Base-by-base conservation (phyloP, 1,140 invertebrate genomes). In the Caenorhabditis briggsae region DNA sequence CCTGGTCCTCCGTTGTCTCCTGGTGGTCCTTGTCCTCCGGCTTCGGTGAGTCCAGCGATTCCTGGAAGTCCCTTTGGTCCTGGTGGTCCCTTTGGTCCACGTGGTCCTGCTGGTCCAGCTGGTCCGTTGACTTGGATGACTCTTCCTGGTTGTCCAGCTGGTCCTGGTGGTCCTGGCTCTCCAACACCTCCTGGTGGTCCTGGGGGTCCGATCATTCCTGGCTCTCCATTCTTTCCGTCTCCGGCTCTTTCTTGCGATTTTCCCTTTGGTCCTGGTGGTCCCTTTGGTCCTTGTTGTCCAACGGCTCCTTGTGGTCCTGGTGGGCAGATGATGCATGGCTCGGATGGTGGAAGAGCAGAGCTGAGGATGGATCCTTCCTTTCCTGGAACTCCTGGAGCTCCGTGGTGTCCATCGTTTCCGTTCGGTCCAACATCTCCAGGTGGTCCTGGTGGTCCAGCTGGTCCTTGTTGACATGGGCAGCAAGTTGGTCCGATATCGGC, bases 181-280 rank as follows among this genome's bases (percentile, higher is more conserved):
- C 86, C 88, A 74, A 82, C 65, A 46, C 88, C 87, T 56, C 88
- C 88, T 56, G 88, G 84, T 50, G 90, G 91, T 88, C 90, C 90
- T 25, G 88, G 78, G 14, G 91, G 86, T 90, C 90, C 90, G 56
- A 86, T 87, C 87, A 89, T 87, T 83, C 91, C 91, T 33, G 89
- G 86, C 8, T 89, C 88, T 82, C 91, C 91, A 55, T 90, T 88
- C 50, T 91, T 87, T 82, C 91, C 91, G 53, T 92, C 87, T 58
- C 33, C 23, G n/a, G 78, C 84, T 74, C 84, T 50, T 9, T 84
- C 55, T 48, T 55, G 87, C n/a, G 56, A 82, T 82, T 90, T 88
- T 33, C 91, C 91, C 64, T 92, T 92, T 16, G 91, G 92, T 88
- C 92, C 91, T 33, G 85, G 88, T 46, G 91, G 92, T 88, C 91